phyloP scores from a whole-genome alignment of 2,888 invertebrate genomes.

The Volucella inanis region DNA sequence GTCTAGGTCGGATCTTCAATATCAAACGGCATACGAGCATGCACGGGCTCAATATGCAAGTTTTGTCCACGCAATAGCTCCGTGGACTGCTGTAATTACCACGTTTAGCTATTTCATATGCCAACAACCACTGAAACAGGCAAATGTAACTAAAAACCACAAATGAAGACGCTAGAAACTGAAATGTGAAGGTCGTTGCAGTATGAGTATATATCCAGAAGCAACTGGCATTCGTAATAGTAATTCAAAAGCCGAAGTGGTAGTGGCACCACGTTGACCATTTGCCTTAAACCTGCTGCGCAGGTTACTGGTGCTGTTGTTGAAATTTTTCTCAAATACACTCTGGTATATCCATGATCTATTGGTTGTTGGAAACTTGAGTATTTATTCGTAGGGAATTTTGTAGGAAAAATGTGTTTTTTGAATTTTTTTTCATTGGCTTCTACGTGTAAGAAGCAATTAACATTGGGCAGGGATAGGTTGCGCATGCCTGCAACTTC shows the following conservation, averaged over 20 bases:
- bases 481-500: too few relatives aligned
- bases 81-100: conserved; percentile 60
- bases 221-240: neutral
- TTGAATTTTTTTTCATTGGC: too few relatives aligned
- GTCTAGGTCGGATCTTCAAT: conserved; percentile 73
- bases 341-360: too few relatives aligned
- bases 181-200: conserved; percentile 69
- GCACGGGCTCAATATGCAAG: conserved; percentile 35
- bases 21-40: conserved; percentile 44
- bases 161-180: conserved; percentile 63
- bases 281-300: conserved; percentile 57
- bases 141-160: neutral
- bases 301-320: too few relatives aligned
- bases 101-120: conserved; percentile 38
- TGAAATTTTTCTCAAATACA: too few relatives aligned
- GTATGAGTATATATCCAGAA: conserved; percentile 5
- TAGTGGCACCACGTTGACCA: conserved; percentile 52
- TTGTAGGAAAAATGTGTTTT: too few relatives aligned
- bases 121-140: conserved; percentile 5
- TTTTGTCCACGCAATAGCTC: conserved; percentile 51
- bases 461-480: too few relatives aligned
- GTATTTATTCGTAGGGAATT: too few relatives aligned
- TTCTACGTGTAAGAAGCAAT: too few relatives aligned
- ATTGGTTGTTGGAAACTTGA: too few relatives aligned
- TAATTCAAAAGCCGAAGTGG: neutral